Evolutionary conservation across 2,113 vertebrate species (phyloP).

Genomic region (Chamaea fasciata): DNA sequence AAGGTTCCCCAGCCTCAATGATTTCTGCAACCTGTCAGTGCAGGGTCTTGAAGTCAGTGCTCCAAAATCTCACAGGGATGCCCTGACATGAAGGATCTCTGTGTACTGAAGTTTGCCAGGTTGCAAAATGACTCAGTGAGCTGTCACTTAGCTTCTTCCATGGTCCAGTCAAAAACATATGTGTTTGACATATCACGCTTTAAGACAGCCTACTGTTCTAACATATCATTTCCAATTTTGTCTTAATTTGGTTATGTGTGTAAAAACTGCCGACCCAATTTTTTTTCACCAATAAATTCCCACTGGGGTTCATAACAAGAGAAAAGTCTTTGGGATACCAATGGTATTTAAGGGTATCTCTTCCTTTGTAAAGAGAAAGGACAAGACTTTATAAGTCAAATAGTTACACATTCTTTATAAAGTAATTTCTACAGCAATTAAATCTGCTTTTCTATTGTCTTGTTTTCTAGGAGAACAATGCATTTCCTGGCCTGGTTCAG

Average conservation of each 20-base stretch:
- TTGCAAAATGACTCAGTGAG: background rate
- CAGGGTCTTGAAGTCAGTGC: background rate
- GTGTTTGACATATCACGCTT: background rate
- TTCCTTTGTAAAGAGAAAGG: background rate
- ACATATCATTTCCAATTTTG: background rate
- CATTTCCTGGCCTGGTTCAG: slow-evolving; percentile 34
- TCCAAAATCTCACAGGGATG: background rate
- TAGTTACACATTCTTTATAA: background rate
- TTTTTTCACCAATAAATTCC: background rate
- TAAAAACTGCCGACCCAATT: background rate
- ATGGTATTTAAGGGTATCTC: background rate
- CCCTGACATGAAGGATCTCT: background rate
- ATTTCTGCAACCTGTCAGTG: background rate
- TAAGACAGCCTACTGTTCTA: background rate
- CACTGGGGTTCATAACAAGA: background rate
- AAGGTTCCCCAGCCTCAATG: background rate
- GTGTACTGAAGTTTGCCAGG: background rate
- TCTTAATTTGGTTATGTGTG: background rate
- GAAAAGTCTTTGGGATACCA: background rate
- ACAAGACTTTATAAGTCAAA: background rate
- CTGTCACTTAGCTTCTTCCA: background rate
- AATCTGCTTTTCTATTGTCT: background rate
- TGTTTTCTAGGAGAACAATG: slow-evolving; percentile 68
- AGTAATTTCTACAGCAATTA: background rate
- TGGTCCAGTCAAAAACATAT: background rate